Base-by-base conservation (phyloP, 2,888 invertebrate species). In the Nipponacmea schrenckii region DNA sequence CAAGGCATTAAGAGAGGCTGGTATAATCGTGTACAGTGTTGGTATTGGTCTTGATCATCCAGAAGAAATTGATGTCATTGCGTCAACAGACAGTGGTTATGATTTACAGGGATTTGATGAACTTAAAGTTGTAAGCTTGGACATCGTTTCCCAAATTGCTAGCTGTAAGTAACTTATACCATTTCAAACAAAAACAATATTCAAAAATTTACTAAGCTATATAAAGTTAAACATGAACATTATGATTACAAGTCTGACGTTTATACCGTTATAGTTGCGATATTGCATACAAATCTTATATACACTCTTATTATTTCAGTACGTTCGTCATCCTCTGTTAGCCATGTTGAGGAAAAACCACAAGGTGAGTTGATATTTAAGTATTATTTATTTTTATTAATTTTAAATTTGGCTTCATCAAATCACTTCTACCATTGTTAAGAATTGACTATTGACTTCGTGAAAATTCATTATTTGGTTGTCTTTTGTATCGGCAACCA, bases 21-120 rank as follows among this genome's bases (percentile, higher is more conserved):
- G 70, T 7, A 70, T 68, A 15, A 64, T 69, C 1, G 72, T 74
- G 17, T 70, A 70, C 62, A 66, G 66, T 27, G 70, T 80, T 44
- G 81, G 81, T 10, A 63, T 80, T 15, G 78, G 78, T 56, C 67
- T 81, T 1, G 73, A 76, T 15, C 63, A 2, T 64, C 74, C 75
- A 8, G 79, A 74, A 20, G 81, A 81, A 65, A 67, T 81, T 45
- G 70, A 66, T 5, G 76, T 72, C 1, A 73, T 79, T 20, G 76
- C 79, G 12, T 69, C 78, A 1, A 74, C 72, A 1, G 50, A 45
- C 64, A 70, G 65, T 31, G 56, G 26, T 39, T 74, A 72, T 62
- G 68, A 68, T 27, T 67, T 74, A 31, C 64, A 64, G 27, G 62
- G 48, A n/a, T 74, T 70, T 68, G 66, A 45, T 15, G 72, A 74